Evolutionary conservation across 2,113 vertebrate species (phyloP), one percentile per base, ranked within the genome.

Genomic region (Gadus chalcogrammus): DNA sequence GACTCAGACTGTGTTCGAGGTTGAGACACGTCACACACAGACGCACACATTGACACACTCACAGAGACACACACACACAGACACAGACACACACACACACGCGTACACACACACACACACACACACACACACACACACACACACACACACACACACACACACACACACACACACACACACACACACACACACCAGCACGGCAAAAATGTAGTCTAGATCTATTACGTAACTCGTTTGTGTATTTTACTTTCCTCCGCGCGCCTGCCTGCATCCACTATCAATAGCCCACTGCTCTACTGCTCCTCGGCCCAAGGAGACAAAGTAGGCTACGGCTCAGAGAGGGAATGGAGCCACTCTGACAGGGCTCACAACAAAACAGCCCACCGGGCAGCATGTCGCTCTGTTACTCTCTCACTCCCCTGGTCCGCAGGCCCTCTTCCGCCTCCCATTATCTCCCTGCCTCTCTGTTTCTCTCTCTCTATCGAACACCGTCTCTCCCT

Each of bases 271-370:
- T 71, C 18, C 63, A n/a, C 63, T 63, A 63, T 64, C 73, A 72
- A 76, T 65, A 64, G 69, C 65, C 66, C 56, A 56, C 63, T 62
- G 4, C 68, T 64, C 62, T 81, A 68, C 68, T 70, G 71, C 76
- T 73, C 72, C 68, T 69, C 65, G 6, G 31, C 31, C 31, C 31
- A 35, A 7, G 31, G 6, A 35, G 31, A 35, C 31, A 35, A 35
- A 35, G 31, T 35, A 35, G 31, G 31, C 31, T 35, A 35, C 4
- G 4, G 31, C 6, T 4, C 12, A 48, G 42, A 48, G 5, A 11
- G 42, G 12, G 42, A 48, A 13, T 72, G 72, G 78, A 67, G 64
- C 27, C 63, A 65, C 9, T 48, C 18, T 42, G 66, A 22, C 63
- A 56, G 64, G 61, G 66, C 42, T 48, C 42, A 48, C 8, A 9